Percentiles rank a stretch among this genome's conserved stretches.
Conservation (phyloP, 2,888 invertebrate genomes). For the Tinea trinotella region DNA sequence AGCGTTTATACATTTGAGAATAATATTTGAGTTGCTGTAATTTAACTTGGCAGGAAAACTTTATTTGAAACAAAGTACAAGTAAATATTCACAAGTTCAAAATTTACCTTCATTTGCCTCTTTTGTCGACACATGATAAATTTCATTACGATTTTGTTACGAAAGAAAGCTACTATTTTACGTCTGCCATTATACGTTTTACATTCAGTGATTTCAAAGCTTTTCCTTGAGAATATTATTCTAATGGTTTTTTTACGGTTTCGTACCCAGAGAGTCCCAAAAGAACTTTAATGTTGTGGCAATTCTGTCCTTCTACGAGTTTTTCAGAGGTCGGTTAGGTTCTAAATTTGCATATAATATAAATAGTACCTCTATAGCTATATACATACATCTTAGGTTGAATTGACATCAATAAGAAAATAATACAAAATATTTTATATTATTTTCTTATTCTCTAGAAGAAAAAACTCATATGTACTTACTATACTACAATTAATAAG, state of each 20-base stretch:
- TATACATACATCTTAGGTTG: too few species aligned
- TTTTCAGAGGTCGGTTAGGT: not conserved
- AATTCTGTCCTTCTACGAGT: not conserved
- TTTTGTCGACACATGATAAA: conserved; percentile 44
- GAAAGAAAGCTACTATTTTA: conserved; percentile 15
- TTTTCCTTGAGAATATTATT: not conserved
- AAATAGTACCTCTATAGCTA: too few species aligned
- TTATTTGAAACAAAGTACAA: not conserved
- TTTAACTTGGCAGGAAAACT: not conserved
- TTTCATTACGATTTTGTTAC: conserved; percentile 54
- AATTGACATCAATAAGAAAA: too few species aligned
- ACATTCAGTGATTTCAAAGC: not conserved
- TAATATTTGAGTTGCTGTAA: not conserved
- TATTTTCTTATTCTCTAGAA: too few species aligned
- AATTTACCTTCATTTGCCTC: conserved; percentile 20
- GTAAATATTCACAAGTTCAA: conserved; percentile 15
- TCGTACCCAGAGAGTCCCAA: not conserved
- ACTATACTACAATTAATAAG: too few species aligned
- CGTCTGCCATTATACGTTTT: not conserved
- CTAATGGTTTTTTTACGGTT: not conserved
- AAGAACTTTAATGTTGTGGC: not conserved
- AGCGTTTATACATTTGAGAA: not conserved
- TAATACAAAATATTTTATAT: too few species aligned
- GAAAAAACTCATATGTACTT: too few species aligned
- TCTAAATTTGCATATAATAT: not conserved